A percentile compares a stretch with the other conserved stretches of the same genome.
Conservation (phyloP, 2,113 vertebrate genomes). For the Leucoraja erinaceus region DNA sequence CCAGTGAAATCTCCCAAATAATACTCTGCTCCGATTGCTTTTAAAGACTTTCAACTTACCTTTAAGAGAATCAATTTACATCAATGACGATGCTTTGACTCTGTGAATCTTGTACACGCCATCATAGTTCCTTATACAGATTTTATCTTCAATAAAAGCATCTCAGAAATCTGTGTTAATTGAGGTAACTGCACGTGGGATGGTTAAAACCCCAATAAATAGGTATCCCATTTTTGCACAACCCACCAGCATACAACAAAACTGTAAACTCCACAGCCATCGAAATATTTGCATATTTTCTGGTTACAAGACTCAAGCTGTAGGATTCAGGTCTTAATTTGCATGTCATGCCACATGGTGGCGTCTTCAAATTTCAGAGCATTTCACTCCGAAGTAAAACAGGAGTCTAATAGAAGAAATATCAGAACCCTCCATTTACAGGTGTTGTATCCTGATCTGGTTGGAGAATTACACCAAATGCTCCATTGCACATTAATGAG, state of each 20-base stretch:
- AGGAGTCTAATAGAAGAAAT: not conserved
- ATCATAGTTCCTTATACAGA: not conserved
- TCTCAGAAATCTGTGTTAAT: not conserved
- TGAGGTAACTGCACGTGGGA: not conserved
- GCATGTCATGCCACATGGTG: not conserved
- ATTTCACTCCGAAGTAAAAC: not conserved
- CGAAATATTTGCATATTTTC: not conserved
- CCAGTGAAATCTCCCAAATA: no score
- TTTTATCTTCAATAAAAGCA: not conserved
- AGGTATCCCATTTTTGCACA: not conserved
- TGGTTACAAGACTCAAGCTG: not conserved
- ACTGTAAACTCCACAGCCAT: not conserved
- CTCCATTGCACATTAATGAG: not conserved
- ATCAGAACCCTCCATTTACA: not conserved
- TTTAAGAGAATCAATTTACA: not conserved
- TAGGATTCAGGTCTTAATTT: not conserved
- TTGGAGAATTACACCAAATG: not conserved
- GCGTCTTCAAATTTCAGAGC: not conserved
- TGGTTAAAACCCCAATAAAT: not conserved
- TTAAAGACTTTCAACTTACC: not conserved
- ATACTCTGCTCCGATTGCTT: not conserved
- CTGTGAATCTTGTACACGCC: no score
- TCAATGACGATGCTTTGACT: no score
- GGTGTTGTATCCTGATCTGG: not conserved
- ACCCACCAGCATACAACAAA: not conserved